Evolutionary conservation across 1,140 invertebrate species (phyloP), one percentile per base, ranked within the genome.

Genomic region (Cydia splendana): DNA sequence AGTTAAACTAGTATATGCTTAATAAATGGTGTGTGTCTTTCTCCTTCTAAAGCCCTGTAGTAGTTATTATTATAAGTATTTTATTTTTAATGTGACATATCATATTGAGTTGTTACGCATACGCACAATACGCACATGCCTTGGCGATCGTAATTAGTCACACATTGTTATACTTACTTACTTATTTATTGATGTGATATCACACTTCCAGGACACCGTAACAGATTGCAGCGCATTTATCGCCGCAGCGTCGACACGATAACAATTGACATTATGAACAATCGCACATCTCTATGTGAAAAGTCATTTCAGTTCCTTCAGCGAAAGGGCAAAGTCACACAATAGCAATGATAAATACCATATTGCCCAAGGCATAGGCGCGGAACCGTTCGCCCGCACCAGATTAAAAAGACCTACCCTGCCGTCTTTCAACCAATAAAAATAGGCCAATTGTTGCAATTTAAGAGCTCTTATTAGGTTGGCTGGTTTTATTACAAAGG

Each of bases 341-440:
- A 90, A 89, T 86, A 85, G 81, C 82, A 89, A 86, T 89, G 87
- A 90, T 90, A 91, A 91, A 91, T 87, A 84, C 85, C 80, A 79
- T 77, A 86, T 85, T 78, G 89, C 89, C 83, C 73, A 81, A 75
- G 89, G 89, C 88, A 78, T 81, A 83, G 82, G 84, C 83, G 81
- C 76, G 77, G 80, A 76, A 84, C 81, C 79, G 78, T 82, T 82
- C 81, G 76, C 42, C 20, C 77, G 51, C 48, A 79, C 88, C 87
- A 87, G 34, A 79, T 73, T 83, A 79, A 76, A n/a, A 34, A 76
- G 86, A 85, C 71, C 89, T 80, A 4, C 81, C 77, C 75, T 62
- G 20, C 78, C 79, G 42, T 80, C 77, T 71, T 75, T 62, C 12
- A 53, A 34, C 48, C 53, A 71, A 77, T 45, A 75, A 65, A 76